phyloP scores from a whole-genome alignment of 2,888 invertebrate species.

The Linnaemya vulpina region DNA sequence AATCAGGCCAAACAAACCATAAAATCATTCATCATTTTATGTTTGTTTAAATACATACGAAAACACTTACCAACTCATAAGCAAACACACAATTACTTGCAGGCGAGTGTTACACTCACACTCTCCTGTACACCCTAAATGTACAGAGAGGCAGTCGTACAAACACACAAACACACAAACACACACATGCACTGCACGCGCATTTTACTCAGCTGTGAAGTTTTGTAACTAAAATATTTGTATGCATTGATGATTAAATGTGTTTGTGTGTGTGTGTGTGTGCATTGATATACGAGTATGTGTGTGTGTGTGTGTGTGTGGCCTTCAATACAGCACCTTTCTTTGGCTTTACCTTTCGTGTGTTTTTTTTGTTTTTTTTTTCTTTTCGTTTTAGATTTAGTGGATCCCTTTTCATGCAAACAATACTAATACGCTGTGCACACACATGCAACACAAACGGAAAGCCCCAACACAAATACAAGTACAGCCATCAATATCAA shows the following conservation, averaged over 20 bases:
- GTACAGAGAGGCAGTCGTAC: not conserved
- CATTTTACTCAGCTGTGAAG: not conserved
- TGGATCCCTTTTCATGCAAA: conserved; percentile 59
- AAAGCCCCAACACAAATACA: not conserved
- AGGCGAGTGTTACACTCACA: not conserved
- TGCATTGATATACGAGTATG: conserved; percentile 3
- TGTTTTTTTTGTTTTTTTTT: no score
- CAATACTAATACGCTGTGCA: conserved; percentile 54
- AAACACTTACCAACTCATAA: conserved; percentile 16
- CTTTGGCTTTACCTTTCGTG: conserved; percentile 41
- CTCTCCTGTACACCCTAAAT: not conserved
- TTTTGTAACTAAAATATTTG: not conserved
- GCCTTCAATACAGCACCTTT: conserved; percentile 48
- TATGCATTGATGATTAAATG: not conserved
- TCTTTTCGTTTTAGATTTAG: conserved; percentile 42
- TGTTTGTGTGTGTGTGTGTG: conserved; percentile 8
- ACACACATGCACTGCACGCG: not conserved
- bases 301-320: conserved; percentile 27
- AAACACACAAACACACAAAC: not conserved
- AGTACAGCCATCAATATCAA: conserved; percentile 7
- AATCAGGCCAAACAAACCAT: conserved; percentile 82
- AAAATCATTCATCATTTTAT: conserved; percentile 82
- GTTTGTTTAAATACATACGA: conserved; percentile 69
- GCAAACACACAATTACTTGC: conserved; percentile 17
- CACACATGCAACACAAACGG: conserved; percentile 34